Percentiles rank a stretch among this genome's conserved stretches.
Evolutionary conservation across 37 sponge, comb jelly and placozoan genomes (phyloP).

Genomic region (Oscarella lobularis): DNA sequence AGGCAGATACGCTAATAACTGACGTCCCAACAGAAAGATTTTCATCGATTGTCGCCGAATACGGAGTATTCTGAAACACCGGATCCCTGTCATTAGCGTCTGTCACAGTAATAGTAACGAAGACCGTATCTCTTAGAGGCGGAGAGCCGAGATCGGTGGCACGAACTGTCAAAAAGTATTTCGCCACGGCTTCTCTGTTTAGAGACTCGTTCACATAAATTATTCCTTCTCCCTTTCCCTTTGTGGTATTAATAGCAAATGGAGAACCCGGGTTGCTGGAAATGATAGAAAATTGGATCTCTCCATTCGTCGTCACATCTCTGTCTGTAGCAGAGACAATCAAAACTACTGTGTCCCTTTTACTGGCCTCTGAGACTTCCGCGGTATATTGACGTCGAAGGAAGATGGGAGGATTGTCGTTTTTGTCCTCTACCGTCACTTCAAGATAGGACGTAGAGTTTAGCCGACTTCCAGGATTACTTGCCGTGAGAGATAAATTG

Average conservation of each 20-base stretch:
- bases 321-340: background rate
- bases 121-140: background rate
- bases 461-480: background rate
- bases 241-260: background rate
- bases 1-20: background rate
- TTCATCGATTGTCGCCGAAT: background rate
- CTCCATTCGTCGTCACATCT: background rate
- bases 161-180: background rate
- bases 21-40: background rate
- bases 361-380: background rate
- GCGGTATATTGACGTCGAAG: background rate
- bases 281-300: background rate
- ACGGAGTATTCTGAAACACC: background rate
- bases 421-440: background rate
- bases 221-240: background rate
- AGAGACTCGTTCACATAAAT: background rate
- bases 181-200: background rate
- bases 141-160: background rate
- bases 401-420: background rate
- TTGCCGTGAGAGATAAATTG: background rate
- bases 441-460: background rate
- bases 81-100: constrained; percentile 1
- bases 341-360: background rate
- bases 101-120: background rate
- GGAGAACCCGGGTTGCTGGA: background rate